Conservation (phyloP, 2,113 vertebrate genomes). For the Tor tambroides region DNA sequence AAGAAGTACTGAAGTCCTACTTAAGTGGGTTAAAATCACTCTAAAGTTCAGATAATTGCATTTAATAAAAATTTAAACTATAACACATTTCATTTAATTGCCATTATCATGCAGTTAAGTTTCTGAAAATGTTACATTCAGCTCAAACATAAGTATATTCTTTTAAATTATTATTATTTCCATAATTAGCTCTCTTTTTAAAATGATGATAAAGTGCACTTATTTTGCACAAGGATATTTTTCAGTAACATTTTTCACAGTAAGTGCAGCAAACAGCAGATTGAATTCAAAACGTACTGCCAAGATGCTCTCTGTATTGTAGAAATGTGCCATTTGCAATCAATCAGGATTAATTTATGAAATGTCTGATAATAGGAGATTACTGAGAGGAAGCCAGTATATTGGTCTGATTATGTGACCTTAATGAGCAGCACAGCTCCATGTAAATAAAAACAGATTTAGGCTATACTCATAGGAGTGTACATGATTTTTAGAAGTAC, state of each 20-base stretch:
- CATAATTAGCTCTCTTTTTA: neutral
- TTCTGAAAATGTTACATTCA: neutral
- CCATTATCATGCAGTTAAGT: neutral
- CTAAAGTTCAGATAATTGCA: too few species aligned
- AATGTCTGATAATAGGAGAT: neutral
- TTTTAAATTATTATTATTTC: neutral
- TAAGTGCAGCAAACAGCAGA: neutral
- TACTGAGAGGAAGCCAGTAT: neutral
- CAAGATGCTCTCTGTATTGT: neutral
- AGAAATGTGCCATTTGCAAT: neutral
- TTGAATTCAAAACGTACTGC: neutral
- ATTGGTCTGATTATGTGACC: neutral
- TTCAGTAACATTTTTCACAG: neutral
- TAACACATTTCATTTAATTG: neutral
- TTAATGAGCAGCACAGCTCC: neutral
- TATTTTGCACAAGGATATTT: neutral
- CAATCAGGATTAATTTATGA: neutral
- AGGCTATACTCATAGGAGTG: neutral
- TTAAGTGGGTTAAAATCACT: too few species aligned
- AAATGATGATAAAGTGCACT: neutral
- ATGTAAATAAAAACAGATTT: neutral
- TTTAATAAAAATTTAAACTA: neutral
- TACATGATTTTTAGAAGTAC: neutral
- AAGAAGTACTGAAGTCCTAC: too few species aligned
- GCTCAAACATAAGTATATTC: neutral